These are phyloP conservation scores for Osmerus mordax DNA, from an alignment of 2,113 vertebrate genomes.

Conservation along the genomic window DNA sequence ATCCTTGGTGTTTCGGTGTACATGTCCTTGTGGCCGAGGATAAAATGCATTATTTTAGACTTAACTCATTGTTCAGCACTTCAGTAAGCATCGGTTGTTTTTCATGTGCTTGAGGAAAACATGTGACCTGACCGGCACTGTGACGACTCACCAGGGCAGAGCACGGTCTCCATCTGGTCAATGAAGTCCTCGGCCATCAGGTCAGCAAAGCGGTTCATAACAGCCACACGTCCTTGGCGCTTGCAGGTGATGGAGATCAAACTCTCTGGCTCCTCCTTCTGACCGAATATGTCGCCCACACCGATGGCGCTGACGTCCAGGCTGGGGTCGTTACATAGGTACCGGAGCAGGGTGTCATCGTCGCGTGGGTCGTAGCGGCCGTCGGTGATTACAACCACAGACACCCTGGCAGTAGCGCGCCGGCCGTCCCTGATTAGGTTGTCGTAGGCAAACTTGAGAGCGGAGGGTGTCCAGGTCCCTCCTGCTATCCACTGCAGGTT, in stretches of 20 bases:
- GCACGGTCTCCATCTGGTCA: slow-evolving; percentile 80
- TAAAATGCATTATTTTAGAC: no score
- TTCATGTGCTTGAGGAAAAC: no score
- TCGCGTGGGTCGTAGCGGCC: slow-evolving; percentile 91
- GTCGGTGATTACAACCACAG: slow-evolving; percentile 92
- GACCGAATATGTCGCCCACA: slow-evolving; percentile 91
- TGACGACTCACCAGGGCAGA: slow-evolving; percentile 83
- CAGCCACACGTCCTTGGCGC: slow-evolving; percentile 69
- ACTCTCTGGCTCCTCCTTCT: slow-evolving; percentile 77
- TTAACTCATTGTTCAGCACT: no score
- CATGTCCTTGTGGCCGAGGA: no score
- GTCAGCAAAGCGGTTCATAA: slow-evolving; percentile 86
- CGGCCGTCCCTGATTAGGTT: slow-evolving; percentile 86
- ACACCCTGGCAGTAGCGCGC: slow-evolving; percentile 81
- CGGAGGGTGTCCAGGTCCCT: slow-evolving; percentile 95
- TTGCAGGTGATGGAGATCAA: slow-evolving; percentile 86
- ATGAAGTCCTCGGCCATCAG: slow-evolving; percentile 93
- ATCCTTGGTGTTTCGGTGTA: no score
- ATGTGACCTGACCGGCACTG: no score
- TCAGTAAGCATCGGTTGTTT: no score
- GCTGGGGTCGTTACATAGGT: slow-evolving; percentile 70
- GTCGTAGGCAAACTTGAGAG: slow-evolving; percentile 92
- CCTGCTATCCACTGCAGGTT: slow-evolving; percentile 95
- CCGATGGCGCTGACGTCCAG: slow-evolving; percentile 89
- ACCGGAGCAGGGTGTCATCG: slow-evolving; percentile 75